Base-by-base conservation (phyloP, 2,888 invertebrate species). In the Euzophera pinguis region DNA sequence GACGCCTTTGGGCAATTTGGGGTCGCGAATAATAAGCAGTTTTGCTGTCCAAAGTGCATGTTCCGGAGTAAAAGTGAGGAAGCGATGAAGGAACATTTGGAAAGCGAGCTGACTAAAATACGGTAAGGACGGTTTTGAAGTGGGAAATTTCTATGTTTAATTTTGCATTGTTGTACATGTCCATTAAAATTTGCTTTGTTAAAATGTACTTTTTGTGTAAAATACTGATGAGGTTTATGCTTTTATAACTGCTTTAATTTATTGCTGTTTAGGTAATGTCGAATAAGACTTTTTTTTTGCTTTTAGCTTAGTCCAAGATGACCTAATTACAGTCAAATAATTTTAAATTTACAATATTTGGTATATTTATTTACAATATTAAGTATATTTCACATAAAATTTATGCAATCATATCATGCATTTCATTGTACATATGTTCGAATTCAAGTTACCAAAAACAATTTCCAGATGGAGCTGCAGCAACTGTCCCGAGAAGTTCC, bases 401-500 rank as follows among this genome's bases (percentile, higher is more conserved):
- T 9, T 32, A 32, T 1, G 32, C 7, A 32, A 1, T 32, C 4
- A 32, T 7, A 32, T 32, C 9, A 32, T 9, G 7, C 10, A 9
- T 1, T 32, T 32, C 9, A 1, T 32, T 9, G 9, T 32, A 10
- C 32, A 32, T 32, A 32, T 32, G 29, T 29, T 4, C 4, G 10
- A 32, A 32, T 10, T 32, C 9, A 32, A 4, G 10, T 4, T 32
- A 1, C 3, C 32, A 32, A 9, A 29, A 29, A 4, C 6, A 10
- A 43, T 7, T 72, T 73, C 2, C 75, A 90, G 90, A 54, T 90
- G 89, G 89, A 73, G 77, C 53, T 90, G 90, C 67, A 82, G 73
- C 47, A 60, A 54, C 16, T 90, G 90, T 53, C 47, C 69, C 1
- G 56, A 59, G 1, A 74, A 73, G 32, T 86, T 81, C 64, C 75